Conservation (phyloP, 2,888 invertebrate species). For the Tenodera sinensis region DNA sequence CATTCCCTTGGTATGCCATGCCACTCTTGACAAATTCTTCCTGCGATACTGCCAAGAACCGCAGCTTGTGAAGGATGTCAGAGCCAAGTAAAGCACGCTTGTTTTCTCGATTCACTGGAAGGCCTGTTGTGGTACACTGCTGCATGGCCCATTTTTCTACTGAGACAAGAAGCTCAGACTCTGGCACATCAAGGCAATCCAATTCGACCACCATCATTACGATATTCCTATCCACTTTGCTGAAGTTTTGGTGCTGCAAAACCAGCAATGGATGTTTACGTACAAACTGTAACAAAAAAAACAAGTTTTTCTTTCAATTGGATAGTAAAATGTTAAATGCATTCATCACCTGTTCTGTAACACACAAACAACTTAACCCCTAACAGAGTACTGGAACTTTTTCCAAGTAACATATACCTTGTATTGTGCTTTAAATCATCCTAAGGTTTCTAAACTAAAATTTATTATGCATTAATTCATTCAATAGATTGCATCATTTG, state of each 20-base stretch:
- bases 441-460: too few relatives aligned
- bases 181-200: conserved; percentile 19
- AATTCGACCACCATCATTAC: conserved; percentile 15
- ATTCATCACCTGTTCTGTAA: not conserved
- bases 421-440: too few relatives aligned
- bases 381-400: too few relatives aligned
- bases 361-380: not conserved
- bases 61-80: conserved; percentile 22
- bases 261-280: conserved; percentile 10
- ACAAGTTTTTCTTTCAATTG: not conserved
- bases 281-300: conserved; percentile 16
- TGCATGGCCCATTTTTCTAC: conserved; percentile 20
- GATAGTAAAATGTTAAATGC: not conserved
- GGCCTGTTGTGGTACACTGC: not conserved
- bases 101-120: not conserved
- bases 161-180: conserved; percentile 8
- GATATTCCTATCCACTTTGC: not conserved
- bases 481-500: too few relatives aligned
- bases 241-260: conserved; percentile 6
- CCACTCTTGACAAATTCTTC: conserved; percentile 32
- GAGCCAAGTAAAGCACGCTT: conserved; percentile 12
- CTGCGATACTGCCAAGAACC: conserved; percentile 34
- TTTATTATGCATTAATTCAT: too few relatives aligned
- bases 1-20: not conserved
- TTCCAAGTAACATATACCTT: too few relatives aligned